Base-by-base conservation (phyloP, 2,113 vertebrate genomes). In the Neogobius melanostomus region DNA sequence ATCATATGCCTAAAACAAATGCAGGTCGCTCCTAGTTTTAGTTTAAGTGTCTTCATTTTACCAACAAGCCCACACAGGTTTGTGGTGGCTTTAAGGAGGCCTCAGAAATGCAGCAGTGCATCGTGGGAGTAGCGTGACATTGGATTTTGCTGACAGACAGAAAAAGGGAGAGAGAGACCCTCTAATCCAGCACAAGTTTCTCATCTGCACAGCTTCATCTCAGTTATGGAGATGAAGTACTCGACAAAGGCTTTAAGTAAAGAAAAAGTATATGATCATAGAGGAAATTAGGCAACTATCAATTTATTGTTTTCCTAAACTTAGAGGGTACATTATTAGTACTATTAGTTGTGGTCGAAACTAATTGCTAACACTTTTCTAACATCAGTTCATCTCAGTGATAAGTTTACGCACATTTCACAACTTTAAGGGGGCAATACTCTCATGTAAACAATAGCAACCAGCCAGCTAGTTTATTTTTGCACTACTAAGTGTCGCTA, bases 21-120 rank as follows among this genome's bases (percentile, higher is more conserved):
- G 85, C 79, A 71, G 71, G 69, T 87, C 80, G 36, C 79, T 85
- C 81, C 78, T 71, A 72, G 47, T 75, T 81, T 59, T 14, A 42
- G 56, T 15, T 8, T 67, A 56, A 44, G 36, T 61, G 77, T 46
- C 47, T 74, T 66, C 56, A 4, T 59, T 44, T 61, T 43, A 6
- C 44, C 64, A 76, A 85, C 87, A 69, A 81, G 89, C 80, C 78
- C 53, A 76, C 10, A 45, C 86, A 83, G 77, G 90, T 81, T 15
- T 8, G 0, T 8, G 49, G 64, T 82, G 81, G 81, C 73, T 82
- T 81, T 77, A 76, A 44, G 69, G 74, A 82, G 79, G 79, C 73
- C 72, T 79, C 42, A 80, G 80, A 82, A 79, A 80, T 75, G 81
- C 64, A 72, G 69, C 5, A 17, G 9, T 79, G 70, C 71, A 82